Evolutionary conservation across 2,113 vertebrate genomes (phyloP), one percentile per base, ranked within the genome.

Genomic region (Piaya cayana): DNA sequence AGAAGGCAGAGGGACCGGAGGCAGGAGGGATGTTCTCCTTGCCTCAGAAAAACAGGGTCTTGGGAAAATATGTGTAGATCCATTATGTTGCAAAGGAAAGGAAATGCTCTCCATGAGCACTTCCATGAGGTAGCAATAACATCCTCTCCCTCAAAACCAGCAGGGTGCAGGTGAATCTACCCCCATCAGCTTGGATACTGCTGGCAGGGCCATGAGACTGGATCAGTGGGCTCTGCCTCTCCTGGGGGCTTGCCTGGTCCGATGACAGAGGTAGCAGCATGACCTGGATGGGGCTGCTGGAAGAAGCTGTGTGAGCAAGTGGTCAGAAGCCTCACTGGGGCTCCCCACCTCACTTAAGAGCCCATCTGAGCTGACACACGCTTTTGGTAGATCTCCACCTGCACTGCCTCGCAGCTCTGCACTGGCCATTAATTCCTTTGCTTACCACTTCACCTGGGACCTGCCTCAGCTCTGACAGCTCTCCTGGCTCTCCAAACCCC

Each of bases 311-410:
- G n/a, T 6, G 10, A 36, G 5, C 4, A 1, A 39, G 71, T 1
- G 1, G 5, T 19, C 26, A 56, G 74, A 52, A 22, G 23, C 42
- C n/a, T 34, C 0, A 0, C 39, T 30, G 65, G 55, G 22, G 39
- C 43, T 69, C 36, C 39, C 32, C 2, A 0, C 49, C 50, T 37
- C 45, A 3, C 36, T 53, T 36, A 11, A 62, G n/a, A 34, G 17
- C 42, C 23, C 36, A 16, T 9, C 26, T 5, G 30, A 84, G n/a
- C 74, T 5, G n/a, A 49, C 39, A 19, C 18, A 13, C 12, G 12
- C 45, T 67, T 0, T 0, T 21, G 43, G 25, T 64, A 47, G 67
- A 36, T 6, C 58, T 50, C 22, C 36, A 29, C 39, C 49, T 56
- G 49, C 3, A 1, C 17, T 15, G 26, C 15, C 22, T 84, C 3